Evolutionary conservation across 2,797 vertebrate genomes (phyloP).

Genomic region (Micropoecilia bifurca): DNA sequence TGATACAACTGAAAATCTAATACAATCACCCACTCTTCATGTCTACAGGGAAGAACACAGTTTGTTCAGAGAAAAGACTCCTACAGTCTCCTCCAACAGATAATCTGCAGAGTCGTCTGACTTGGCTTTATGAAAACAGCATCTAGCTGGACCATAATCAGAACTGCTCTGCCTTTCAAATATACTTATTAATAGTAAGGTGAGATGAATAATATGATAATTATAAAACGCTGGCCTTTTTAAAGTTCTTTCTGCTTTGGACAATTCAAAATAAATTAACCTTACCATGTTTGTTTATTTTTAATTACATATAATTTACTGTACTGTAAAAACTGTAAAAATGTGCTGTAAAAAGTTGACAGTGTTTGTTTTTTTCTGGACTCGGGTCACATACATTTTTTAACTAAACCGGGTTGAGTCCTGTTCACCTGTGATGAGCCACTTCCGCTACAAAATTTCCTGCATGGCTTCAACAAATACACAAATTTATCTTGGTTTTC

Average conservation of each 20-base stretch:
- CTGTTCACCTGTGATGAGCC: not conserved
- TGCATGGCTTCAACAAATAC: not conserved
- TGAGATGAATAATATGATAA: not conserved
- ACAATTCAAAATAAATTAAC: not conserved
- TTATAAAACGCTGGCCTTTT: not conserved
- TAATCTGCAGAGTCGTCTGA: constrained; percentile 13
- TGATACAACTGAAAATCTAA: constrained; percentile 55
- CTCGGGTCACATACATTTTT: not conserved
- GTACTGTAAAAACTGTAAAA: not conserved
- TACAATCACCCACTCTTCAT: constrained; percentile 28
- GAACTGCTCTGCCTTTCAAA: not conserved
- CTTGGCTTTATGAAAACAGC: constrained; percentile 10
- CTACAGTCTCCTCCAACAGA: not conserved
- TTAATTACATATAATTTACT: not conserved
- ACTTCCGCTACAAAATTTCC: not conserved
- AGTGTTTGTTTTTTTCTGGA: not conserved
- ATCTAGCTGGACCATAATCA: constrained; percentile 6
- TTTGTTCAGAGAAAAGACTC: constrained; percentile 30
- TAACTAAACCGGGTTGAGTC: not conserved
- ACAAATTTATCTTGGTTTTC: not conserved
- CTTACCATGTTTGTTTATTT: not conserved
- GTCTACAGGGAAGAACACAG: constrained; percentile 29
- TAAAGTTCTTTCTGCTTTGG: not conserved
- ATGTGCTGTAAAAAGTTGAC: not conserved
- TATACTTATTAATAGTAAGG: not conserved